Base-by-base conservation (phyloP, 2,113 vertebrate species). In the Xyliphius kryptos region DNA sequence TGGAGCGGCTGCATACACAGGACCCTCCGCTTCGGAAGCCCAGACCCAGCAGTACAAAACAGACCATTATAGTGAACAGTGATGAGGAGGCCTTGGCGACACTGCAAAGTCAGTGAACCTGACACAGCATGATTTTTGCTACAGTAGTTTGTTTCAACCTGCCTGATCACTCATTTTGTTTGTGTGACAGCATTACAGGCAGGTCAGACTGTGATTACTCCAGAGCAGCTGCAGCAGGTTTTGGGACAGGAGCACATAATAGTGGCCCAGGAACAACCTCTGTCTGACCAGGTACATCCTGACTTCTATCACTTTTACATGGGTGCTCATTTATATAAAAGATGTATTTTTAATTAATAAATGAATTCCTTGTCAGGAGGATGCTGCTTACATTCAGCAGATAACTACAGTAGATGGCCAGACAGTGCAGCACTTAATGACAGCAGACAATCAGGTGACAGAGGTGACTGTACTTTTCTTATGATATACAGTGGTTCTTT, bases 351-450 rank as follows among this genome's bases (percentile, higher is more conserved):
- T n/a, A n/a, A n/a, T n/a, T n/a, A n/a, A n/a, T n/a, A n/a, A n/a
- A n/a, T n/a, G n/a, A n/a, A n/a, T n/a, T n/a, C n/a, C n/a, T 41
- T 3, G 62, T 69, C 83, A 98, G 94, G 94, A 95, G 76, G 94
- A 97, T 64, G 89, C 91, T 2, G 68, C 94, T 0, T 99, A 95
- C 63, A 97, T 98, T 79, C 95, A 97, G 73, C 95, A 98, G 77
- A 96, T 99, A 66, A 94, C 93, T 0, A 97, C 94, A 0, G 90
- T 94, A 0, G 94, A 98, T 0, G 94, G 95, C 7, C 92, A 97
- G 81, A 96, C 90, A 0, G 91, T 98, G 12, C 95, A 97, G 82
- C 95, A 99, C 63, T 82, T 98, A 50, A 92, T 99, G 77, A 90
- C 94, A 0, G 87, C 91, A 2, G 94, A 98, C 63, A 97, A 92